Evolutionary conservation across 2,113 vertebrate species (phyloP).

Genomic region (Azemiops feae): DNA sequence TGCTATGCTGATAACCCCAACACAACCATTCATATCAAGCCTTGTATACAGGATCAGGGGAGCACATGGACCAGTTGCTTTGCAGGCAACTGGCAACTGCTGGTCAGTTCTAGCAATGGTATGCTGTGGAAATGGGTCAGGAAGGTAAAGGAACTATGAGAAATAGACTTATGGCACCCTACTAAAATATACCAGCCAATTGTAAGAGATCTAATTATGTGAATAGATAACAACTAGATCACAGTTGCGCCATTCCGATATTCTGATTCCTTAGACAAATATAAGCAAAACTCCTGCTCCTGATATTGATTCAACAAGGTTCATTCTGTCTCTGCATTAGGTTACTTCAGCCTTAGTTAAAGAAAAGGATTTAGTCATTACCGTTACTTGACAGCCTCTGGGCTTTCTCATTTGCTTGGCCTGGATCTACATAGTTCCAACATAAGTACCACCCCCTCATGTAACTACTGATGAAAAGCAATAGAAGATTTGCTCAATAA

Average conservation of each 20-base stretch:
- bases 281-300: neutral
- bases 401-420: neutral
- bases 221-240: neutral
- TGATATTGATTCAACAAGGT: neutral
- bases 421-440: neutral
- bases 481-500: slow-evolving; percentile 27
- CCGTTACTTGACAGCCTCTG: neutral
- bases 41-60: neutral
- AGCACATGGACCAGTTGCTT: neutral
- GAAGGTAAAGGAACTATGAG: neutral
- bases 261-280: neutral
- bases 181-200: neutral
- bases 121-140: neutral
- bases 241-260: neutral
- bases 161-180: neutral
- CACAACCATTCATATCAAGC: neutral
- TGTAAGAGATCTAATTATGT: neutral
- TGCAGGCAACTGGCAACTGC: neutral
- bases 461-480: neutral
- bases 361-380: slow-evolving; percentile 1
- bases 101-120: neutral
- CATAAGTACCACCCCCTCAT: neutral
- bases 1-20: neutral
- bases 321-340: neutral
- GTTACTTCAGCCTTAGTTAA: neutral